A percentile compares a stretch with the other conserved stretches of the same genome.
Conservation (phyloP, 2,888 invertebrate species). For the Rotaria sp. region DNA sequence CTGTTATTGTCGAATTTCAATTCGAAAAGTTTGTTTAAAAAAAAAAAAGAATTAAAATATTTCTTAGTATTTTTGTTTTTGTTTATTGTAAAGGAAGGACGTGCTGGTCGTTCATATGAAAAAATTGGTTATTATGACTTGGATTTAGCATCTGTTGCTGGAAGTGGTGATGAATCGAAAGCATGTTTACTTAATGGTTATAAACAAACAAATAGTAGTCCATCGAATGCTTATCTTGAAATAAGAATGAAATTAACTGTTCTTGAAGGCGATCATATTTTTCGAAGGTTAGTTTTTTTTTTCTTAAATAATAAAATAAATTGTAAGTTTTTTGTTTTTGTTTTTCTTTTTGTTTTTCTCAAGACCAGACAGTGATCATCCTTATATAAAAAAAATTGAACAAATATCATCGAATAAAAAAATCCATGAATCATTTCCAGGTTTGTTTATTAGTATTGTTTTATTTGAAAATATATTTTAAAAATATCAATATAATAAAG, state of each 20-base stretch:
- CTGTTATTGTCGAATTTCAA: constrained; percentile 82
- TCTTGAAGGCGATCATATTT: background rate
- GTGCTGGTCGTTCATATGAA: constrained; percentile 75
- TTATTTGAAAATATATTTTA: background rate
- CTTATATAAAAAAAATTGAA: background rate
- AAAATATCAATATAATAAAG: background rate
- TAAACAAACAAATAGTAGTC: background rate
- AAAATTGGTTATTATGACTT: constrained; percentile 95
- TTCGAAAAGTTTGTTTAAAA: constrained; percentile 59
- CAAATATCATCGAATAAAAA: background rate
- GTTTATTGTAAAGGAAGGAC: constrained; percentile 60
- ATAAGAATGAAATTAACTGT: background rate
- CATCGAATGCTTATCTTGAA: constrained; percentile 7
- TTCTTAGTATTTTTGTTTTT: background rate
- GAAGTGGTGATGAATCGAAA: background rate
- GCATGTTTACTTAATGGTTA: constrained; percentile 3
- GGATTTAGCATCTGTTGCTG: constrained; percentile 82
- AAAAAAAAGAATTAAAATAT: background rate
- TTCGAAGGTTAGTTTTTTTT: background rate
- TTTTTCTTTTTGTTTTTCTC: too few species aligned
- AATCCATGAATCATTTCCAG: background rate
- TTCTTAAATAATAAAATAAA: too few species aligned
- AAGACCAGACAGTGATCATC: background rate
- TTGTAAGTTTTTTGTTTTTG: too few species aligned
- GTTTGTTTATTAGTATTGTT: background rate